Conservation (phyloP, 2,113 vertebrate genomes). For the Hemiscyllium ocellatum region DNA sequence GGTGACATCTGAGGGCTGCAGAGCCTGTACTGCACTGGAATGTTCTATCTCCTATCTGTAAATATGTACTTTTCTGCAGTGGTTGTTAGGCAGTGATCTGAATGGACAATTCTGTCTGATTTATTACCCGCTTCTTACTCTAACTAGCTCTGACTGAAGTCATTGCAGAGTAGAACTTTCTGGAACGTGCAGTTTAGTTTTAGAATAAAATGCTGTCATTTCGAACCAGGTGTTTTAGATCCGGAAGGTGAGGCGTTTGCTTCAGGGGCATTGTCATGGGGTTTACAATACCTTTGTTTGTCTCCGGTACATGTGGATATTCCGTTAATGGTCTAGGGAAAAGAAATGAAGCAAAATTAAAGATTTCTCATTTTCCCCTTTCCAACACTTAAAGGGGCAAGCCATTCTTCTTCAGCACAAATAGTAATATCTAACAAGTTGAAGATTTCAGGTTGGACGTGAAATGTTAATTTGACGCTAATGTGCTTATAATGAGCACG, state of each 20-base stretch:
- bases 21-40: no score
- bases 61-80: neutral
- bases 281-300: neutral
- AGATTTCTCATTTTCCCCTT: neutral
- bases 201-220: neutral
- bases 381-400: neutral
- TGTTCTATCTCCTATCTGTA: neutral
- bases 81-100: neutral
- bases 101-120: neutral
- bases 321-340: neutral
- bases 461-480: neutral
- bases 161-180: neutral
- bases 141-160: neutral
- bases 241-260: neutral
- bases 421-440: neutral
- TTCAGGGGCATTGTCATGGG: neutral
- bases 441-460: neutral
- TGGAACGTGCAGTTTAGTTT: neutral
- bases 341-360: neutral
- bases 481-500: neutral
- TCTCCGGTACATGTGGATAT: neutral
- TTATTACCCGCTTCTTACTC: neutral
- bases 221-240: neutral
- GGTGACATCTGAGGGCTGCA: neutral
- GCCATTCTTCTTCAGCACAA: neutral